Evolutionary conservation across 37 sponge, comb jelly and placozoan genomes (phyloP).

Genomic region (Beroe ovata): DNA sequence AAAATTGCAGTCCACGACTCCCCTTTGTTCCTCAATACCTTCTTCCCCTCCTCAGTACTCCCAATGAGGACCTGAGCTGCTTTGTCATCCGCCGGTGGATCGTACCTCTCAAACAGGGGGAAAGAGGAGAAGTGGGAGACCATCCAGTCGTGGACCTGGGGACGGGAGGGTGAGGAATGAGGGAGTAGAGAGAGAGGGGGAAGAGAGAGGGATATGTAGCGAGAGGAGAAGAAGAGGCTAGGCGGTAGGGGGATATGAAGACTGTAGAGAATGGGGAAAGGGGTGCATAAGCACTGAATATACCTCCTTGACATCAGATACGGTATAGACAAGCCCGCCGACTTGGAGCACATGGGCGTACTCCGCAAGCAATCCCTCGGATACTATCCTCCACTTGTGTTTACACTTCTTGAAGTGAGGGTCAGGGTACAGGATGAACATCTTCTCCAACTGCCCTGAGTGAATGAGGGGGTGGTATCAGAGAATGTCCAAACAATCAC

Average conservation of each 20-base stretch:
- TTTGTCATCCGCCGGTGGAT: constrained; percentile 74
- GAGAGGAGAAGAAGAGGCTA: constrained; percentile 42
- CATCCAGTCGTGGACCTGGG: constrained; percentile 90
- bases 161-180: background rate
- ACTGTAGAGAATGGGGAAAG: background rate
- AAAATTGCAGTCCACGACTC: constrained; percentile 73
- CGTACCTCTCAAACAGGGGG: constrained; percentile 80
- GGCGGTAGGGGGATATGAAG: background rate
- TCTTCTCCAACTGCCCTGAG: constrained; percentile 76
- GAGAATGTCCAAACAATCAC: background rate
- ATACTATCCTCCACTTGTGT: constrained; percentile 96
- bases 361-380: constrained; percentile 80
- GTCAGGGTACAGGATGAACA: constrained; percentile 97
- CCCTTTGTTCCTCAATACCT: constrained; percentile 80
- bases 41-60: constrained; percentile 93
- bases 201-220: constrained; percentile 23
- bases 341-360: constrained; percentile 85
- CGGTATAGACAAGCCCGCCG: constrained; percentile 90
- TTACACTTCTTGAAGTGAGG: constrained; percentile 98
- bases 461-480: no score
- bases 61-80: constrained; percentile 71
- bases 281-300: no score
- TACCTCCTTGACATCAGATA: constrained; percentile 93
- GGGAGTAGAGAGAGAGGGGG: no score
- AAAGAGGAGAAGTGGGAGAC: constrained; percentile 72